phyloP scores from a whole-genome alignment of 2,888 invertebrate species.

The Ectemnius cavifrons region DNA sequence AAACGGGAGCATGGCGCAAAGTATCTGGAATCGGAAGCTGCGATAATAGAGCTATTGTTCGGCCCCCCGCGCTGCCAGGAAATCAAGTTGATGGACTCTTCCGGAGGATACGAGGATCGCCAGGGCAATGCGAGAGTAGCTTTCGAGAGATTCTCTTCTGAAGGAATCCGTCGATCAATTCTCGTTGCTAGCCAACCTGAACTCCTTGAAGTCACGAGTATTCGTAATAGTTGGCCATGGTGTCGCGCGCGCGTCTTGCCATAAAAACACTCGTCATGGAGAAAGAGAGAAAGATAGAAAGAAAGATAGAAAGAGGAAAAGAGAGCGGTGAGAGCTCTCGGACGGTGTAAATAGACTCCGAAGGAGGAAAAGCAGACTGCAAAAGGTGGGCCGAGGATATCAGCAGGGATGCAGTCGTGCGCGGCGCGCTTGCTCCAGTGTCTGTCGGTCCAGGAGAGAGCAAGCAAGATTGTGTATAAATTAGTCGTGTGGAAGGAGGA shows the following conservation, averaged over 20 bases:
- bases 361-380: conserved; percentile 33
- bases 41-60: conserved; percentile 68
- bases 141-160: not conserved
- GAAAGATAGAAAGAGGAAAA: not conserved
- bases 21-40: conserved; percentile 47
- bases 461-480: conserved; percentile 10
- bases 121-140: conserved; percentile 16
- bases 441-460: not conserved
- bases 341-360: conserved; percentile 51
- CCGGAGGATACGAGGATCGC: conserved; percentile 47
- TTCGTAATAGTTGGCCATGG: not conserved
- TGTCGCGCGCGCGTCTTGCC: not conserved
- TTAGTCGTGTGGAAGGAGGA: conserved; percentile 10
- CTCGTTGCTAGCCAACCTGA: not conserved
- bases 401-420: conserved; percentile 8
- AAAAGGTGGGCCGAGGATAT: conserved; percentile 1
- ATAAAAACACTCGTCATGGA: not conserved
- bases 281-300: not conserved
- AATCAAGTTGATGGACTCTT: conserved; percentile 61
- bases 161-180: not conserved
- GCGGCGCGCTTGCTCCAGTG: conserved; percentile 8
- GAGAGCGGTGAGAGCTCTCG: conserved; percentile 5
- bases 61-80: conserved; percentile 48
- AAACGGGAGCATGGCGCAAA: conserved; percentile 8
- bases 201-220: not conserved